These are phyloP conservation scores for Nemapogon koenigi DNA, from an alignment of 2,888 invertebrate genomes.

Conservation along the genomic window DNA sequence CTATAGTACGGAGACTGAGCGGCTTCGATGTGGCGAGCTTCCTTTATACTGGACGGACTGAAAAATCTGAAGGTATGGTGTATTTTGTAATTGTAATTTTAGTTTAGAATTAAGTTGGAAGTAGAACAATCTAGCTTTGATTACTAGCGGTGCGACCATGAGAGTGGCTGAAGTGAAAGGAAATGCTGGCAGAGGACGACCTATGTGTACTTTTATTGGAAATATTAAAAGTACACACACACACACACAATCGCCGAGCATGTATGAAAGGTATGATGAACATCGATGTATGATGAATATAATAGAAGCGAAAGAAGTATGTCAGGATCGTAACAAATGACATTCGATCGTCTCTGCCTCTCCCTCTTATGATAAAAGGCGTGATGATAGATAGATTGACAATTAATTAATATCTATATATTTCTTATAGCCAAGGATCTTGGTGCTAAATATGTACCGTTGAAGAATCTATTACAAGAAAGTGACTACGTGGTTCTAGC, in stretches of 20 bases:
- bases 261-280: background rate
- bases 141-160: background rate
- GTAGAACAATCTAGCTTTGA: too few species aligned
- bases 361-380: background rate
- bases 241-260: too few species aligned
- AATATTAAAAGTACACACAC: too few species aligned
- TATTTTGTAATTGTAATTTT: too few species aligned
- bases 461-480: conserved; percentile 70
- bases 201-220: too few species aligned
- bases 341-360: too few species aligned
- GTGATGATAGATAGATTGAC: background rate
- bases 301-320: too few species aligned
- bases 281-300: background rate
- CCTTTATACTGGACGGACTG: conserved; percentile 76
- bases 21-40: conserved; percentile 76
- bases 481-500: conserved; percentile 80
- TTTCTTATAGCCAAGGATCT: conserved; percentile 43
- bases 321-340: too few species aligned
- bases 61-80: conserved; percentile 69
- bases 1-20: conserved; percentile 73
- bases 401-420: conserved; percentile 3
- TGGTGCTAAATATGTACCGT: conserved; percentile 68
- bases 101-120: too few species aligned
- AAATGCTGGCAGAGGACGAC: background rate
- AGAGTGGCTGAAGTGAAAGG: background rate